Evolutionary conservation across 2,797 vertebrate genomes (phyloP), one percentile per base, ranked within the genome.

Genomic region (Eleutherodactylus coqui): DNA sequence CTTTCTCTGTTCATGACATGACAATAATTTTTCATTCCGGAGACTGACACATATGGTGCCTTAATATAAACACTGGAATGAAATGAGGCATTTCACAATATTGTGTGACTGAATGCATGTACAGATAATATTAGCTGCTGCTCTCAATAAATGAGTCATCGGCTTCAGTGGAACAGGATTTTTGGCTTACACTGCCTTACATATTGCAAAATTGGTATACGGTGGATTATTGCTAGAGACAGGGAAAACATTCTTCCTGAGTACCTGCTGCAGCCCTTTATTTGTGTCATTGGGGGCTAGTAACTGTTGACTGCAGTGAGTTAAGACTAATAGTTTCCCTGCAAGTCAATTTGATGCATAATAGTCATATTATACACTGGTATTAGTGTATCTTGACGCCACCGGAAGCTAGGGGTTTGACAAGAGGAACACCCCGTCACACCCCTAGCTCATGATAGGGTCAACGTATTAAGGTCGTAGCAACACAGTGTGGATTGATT

Each of bases 131-230:
- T 41, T 73, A 73, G 69, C 64, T 55, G 64, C 62, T 72, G 16
- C 27, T 89, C 69, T 53, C 41, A 87, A 88, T 88, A 87, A 82
- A 91, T 89, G 88, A 89, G 72, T 76, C 21, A 11, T n/a, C 70
- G 83, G 84, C 84, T 88, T 85, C 70, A 5, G 21, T 34, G 60
- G 83, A 55, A 70, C 16, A 85, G 47, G 72, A 73, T n/a, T 79
- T 70, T 79, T 78, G 47, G 62, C 84, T 58, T 85, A 43, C 41
- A 45, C 5, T 2, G 36, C 45, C 49, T 69, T 38, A 69, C 58
- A 79, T 70, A 79, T 85, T 79, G 62, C 24, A 73, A 4, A 85
- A n/a, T 70, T 43, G 36, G 43, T 21, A 27, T 13, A 77, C 14
- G 11, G 75, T 45, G 24, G 32, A 75, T 51, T 77, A 84, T 76